Base-by-base conservation (phyloP, 2,113 vertebrate species). In the Aleadryas rufinucha region DNA sequence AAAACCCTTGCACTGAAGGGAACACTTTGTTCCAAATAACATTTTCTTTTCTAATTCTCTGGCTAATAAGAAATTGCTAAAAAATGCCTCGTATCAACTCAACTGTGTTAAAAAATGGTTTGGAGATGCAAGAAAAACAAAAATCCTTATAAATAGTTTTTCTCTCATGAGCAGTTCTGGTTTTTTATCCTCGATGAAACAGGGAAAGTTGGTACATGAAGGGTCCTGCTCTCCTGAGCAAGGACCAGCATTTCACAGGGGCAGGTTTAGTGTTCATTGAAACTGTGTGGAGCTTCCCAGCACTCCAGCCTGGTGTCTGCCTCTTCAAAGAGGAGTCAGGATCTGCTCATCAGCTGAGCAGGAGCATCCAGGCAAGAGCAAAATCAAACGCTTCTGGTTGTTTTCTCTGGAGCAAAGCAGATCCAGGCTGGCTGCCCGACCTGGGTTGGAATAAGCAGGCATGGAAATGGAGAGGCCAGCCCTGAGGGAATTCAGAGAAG, bases 381-480 rank as follows among this genome's bases (percentile, higher is more conserved):
- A 2, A 45, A 47, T 7, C 27, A 56, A 64, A 47, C 0, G 1
- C 19, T 41, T 9, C 9, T 1, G 18, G 6, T 3, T 9, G 41
- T n/a, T 59, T 30, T 50, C 68, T 53, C 74, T 13, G 71, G 50
- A 59, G 76, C 77, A 30, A 33, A 74, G 61, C 8, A 19, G 13
- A 49, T 52, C 16, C 42, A 69, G 83, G 31, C 50, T 50, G 50
- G 22, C 63, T 85, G 79, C 86, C 86, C 33, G 47, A 50, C 13
- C 39, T 3, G 2, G n/a, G 5, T 18, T 22, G 71, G 79, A 61
- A 59, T 24, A 15, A 77, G 31, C 42, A 84, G 68, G 16, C 6
- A 2, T 14, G 37, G 91, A 53, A 80, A 66, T 3, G 61, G 74
- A 72, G 65, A 89, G 86, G 23, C n/a, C 76, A 72, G 49, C 15